A percentile compares a stretch with the other conserved stretches of the same genome.
These are phyloP conservation scores for Protodeltote pygarga DNA, from an alignment of 2,888 invertebrate genomes.

Conservation along the genomic window DNA sequence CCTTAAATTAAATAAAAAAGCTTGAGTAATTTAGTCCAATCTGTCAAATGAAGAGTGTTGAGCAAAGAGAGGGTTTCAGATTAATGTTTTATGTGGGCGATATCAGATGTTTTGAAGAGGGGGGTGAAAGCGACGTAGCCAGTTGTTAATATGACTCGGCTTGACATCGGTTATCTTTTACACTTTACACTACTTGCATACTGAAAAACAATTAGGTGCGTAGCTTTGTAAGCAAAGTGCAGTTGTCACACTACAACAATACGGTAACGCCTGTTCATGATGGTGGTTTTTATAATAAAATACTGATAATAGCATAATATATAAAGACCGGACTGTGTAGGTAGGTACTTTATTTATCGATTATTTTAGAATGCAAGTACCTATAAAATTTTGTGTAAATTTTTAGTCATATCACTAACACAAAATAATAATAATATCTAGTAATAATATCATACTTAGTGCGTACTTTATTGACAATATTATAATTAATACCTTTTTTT, in stretches of 20 bases:
- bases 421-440: too few relatives aligned
- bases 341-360: too few relatives aligned
- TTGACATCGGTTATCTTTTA: conserved; percentile 44
- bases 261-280: conserved; percentile 17
- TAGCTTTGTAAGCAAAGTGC: conserved; percentile 27
- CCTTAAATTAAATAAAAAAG: conserved; percentile 85
- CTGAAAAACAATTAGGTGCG: conserved; percentile 40
- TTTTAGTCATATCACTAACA: too few relatives aligned
- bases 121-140: conserved; percentile 48
- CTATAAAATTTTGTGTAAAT: too few relatives aligned
- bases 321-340: too few relatives aligned
- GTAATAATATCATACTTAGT: too few relatives aligned
- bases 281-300: conserved; percentile 1
- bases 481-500: too few relatives aligned
- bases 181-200: conserved; percentile 39
- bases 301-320: conserved; percentile 5
- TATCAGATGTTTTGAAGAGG: conserved; percentile 70
- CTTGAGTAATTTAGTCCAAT: conserved; percentile 83
- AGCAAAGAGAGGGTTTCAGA: conserved; percentile 82
- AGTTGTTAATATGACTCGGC: conserved; percentile 45
- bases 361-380: too few relatives aligned
- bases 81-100: conserved; percentile 77
- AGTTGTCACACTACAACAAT: conserved; percentile 20
- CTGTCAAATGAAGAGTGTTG: conserved; percentile 86
- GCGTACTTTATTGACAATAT: too few relatives aligned